Base-by-base conservation (phyloP, 2,888 invertebrate genomes). In the Eumerus sabulonum region DNA sequence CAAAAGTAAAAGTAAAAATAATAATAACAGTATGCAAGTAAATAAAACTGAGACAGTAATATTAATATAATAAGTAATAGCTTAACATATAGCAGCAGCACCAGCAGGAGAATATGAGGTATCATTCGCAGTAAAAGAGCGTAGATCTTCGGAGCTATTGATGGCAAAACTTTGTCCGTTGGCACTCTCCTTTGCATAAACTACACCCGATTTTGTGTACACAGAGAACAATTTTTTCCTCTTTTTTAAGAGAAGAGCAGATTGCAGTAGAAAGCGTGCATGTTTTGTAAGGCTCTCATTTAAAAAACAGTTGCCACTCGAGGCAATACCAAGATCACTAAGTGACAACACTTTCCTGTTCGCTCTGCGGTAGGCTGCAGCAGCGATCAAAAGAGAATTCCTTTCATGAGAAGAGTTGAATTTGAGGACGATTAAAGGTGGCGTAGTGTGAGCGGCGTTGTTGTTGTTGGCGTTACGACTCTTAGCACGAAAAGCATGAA, bases 161-260 rank as follows among this genome's bases (percentile, higher is more conserved):
- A 54, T 54, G 9, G 35, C 17, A 40, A 54, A 54, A 54, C 38
- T 40, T 40, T n/a, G 9, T 40, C 54, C 40, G 40, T 40, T 54
- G 11, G 2, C 9, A 12, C 17, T 40, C n/a, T 40, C 18, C 18
- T 54, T 54, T 17, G 40, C 54, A 40, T 40, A 54, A 9, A 54
- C 54, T 9, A 40, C 40, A 17, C 40, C 54, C 5, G 38, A 40
- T 40, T 40, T 54, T 9, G 45, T 16, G 16, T 16, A 16, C 14
- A 47, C 16, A 0, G 45, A 47, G 17, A 13, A 47, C 14, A 47
- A 11, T 47, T 16, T 13, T 16, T 16, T 45, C 16, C 16, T 47
- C 17, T 16, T 16, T 16, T 17, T 47, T 1, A 47, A 11, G 0
- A 13, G 14, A 11, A 16, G 16, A 16, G 45, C 45, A 16, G 14